Conservation (phyloP, 2,888 invertebrate species). For the Tachina fera region DNA sequence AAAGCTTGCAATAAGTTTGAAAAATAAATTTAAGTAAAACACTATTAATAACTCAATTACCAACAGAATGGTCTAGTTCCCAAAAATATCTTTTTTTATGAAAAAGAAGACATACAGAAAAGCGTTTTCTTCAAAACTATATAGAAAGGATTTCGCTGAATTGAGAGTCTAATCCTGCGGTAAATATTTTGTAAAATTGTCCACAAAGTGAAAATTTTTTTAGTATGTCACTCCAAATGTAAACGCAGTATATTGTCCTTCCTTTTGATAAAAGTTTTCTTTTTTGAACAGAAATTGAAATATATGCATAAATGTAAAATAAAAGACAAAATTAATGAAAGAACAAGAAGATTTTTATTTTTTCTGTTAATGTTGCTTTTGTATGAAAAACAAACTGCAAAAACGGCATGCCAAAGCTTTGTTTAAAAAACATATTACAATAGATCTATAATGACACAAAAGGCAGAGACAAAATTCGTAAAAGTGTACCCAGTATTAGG, state of each 20-base stretch:
- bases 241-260: not conserved
- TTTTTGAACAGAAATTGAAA: not conserved
- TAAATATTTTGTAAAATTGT: no score
- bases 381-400: not conserved
- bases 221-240: not conserved
- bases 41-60: no score
- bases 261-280: not conserved
- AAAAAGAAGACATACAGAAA: no score
- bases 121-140: no score
- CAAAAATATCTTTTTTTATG: no score
- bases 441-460: not conserved
- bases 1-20: no score
- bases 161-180: no score
- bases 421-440: constrained; percentile 2
- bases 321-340: not conserved
- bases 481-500: not conserved
- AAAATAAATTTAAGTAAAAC: no score
- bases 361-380: not conserved
- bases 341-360: not conserved
- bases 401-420: not conserved
- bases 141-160: no score
- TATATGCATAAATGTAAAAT: not conserved
- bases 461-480: not conserved
- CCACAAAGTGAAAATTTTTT: no score
- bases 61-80: no score